Percentiles rank a stretch among this genome's conserved stretches.
Conservation (phyloP, 2,888 invertebrate species). For the Cryptophagus acutangulus region DNA sequence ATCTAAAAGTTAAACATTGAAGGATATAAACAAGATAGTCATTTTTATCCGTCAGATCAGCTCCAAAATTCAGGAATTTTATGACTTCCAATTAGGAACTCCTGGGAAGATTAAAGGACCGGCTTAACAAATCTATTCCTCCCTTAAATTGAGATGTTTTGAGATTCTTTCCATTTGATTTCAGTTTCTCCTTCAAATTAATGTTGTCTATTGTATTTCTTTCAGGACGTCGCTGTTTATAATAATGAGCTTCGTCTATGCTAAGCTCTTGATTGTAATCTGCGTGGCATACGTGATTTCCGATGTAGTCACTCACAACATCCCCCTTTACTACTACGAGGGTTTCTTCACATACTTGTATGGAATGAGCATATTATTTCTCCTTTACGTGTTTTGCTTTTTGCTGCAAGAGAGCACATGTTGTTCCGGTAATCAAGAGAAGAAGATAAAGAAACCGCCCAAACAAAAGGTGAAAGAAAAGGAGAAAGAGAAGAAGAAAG, state of each 20-base stretch:
- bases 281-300: conserved; percentile 93
- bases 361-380: conserved; percentile 87
- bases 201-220: conserved; percentile 37
- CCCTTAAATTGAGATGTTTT: no score
- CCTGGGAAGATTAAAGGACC: no score
- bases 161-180: no score
- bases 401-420: conserved; percentile 86
- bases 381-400: conserved; percentile 92
- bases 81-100: no score
- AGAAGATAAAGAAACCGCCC: conserved; percentile 48
- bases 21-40: no score
- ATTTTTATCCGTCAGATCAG: no score
- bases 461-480: conserved; percentile 53
- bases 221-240: conserved; percentile 90
- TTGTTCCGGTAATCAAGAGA: conserved; percentile 65
- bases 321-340: conserved; percentile 90
- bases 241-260: conserved; percentile 94
- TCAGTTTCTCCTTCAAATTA: no score
- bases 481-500: conserved; percentile 52
- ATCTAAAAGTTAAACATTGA: no score
- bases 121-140: no score
- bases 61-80: no score
- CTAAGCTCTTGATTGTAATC: conserved; percentile 87
- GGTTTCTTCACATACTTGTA: conserved; percentile 93
- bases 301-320: conserved; percentile 88